These are phyloP conservation scores for Arothron firmamentum DNA, from an alignment of 2,113 vertebrate genomes.

Conservation along the genomic window DNA sequence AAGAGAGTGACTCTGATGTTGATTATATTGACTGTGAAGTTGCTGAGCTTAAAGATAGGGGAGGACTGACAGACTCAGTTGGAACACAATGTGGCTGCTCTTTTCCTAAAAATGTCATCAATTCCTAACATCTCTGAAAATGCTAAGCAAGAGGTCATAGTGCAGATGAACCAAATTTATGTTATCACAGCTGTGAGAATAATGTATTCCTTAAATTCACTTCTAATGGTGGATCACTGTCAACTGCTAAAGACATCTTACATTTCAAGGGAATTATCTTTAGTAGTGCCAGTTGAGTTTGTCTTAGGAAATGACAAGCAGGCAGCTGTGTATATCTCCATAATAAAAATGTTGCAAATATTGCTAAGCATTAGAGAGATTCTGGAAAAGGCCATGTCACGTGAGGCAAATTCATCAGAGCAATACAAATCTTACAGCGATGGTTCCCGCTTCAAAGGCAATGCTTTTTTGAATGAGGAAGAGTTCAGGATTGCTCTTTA, in stretches of 20 bases:
- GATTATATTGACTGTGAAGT: too few relatives aligned
- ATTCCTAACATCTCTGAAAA: too few relatives aligned
- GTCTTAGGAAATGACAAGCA: slow-evolving; percentile 6
- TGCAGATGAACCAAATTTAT: too few relatives aligned
- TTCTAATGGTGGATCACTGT: slow-evolving; percentile 1
- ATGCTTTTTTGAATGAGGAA: slow-evolving; percentile 1
- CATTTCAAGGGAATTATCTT: slow-evolving; percentile 4
- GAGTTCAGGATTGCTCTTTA: slow-evolving; percentile 3
- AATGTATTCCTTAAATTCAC: slow-evolving; percentile 11
- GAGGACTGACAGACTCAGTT: too few relatives aligned
- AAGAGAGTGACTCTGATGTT: too few relatives aligned
- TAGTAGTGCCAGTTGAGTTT: slow-evolving; percentile 7
- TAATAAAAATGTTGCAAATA: slow-evolving; percentile 14
- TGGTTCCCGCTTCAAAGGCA: neutral
- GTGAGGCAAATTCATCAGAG: neutral
- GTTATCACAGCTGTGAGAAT: too few relatives aligned
- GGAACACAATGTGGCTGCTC: too few relatives aligned
- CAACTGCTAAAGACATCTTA: neutral
- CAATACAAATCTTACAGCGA: slow-evolving; percentile 4
- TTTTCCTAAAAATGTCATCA: too few relatives aligned
- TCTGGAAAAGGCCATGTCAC: neutral
- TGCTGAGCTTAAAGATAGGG: too few relatives aligned
- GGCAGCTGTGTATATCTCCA: slow-evolving; percentile 3
- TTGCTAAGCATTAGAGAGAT: neutral
- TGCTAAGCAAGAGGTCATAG: too few relatives aligned